Conservation (phyloP, 2,888 invertebrate genomes). For the Cerceris ruficornis region DNA sequence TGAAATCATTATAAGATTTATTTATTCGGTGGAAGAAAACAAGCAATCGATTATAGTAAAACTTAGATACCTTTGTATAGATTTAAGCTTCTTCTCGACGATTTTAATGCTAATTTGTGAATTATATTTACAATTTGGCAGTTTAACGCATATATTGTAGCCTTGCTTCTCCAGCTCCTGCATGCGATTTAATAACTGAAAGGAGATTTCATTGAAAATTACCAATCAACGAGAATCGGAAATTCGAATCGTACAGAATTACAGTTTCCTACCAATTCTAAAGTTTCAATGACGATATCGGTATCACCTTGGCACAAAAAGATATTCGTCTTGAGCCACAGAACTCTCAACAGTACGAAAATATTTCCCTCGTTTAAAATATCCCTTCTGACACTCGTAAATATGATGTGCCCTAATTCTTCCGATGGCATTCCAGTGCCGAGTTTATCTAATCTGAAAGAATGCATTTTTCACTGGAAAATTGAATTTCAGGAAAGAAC, state of each 20-base stretch:
- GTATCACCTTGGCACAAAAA: slow-evolving; percentile 83
- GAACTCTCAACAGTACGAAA: slow-evolving; percentile 82
- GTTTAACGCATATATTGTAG: slow-evolving; percentile 77
- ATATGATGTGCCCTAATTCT: slow-evolving; percentile 82
- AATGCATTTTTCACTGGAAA: background rate
- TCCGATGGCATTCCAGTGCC: slow-evolving; percentile 81
- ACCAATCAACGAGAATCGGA: background rate
- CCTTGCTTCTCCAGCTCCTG: slow-evolving; percentile 71
- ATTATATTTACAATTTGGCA: slow-evolving; percentile 84
- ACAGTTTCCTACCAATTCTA: slow-evolving; percentile 80
- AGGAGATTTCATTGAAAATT: slow-evolving; percentile 8
- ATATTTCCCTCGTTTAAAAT: slow-evolving; percentile 82
- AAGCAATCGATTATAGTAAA: slow-evolving; percentile 12
- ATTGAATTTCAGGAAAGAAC: background rate
- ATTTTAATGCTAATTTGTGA: slow-evolving; percentile 82
- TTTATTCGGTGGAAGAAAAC: slow-evolving; percentile 6
- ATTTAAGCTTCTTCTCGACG: slow-evolving; percentile 82
- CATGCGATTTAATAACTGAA: slow-evolving; percentile 70
- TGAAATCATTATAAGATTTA: background rate
- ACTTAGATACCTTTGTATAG: slow-evolving; percentile 82
- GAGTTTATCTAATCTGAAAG: slow-evolving; percentile 69
- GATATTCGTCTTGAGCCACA: slow-evolving; percentile 84
- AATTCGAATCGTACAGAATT: background rate
- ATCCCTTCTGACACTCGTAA: slow-evolving; percentile 81
- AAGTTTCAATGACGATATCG: slow-evolving; percentile 82